These are phyloP conservation scores for Ranitomeya imitator DNA, from an alignment of 2,113 vertebrate genomes.

Conservation along the genomic window DNA sequence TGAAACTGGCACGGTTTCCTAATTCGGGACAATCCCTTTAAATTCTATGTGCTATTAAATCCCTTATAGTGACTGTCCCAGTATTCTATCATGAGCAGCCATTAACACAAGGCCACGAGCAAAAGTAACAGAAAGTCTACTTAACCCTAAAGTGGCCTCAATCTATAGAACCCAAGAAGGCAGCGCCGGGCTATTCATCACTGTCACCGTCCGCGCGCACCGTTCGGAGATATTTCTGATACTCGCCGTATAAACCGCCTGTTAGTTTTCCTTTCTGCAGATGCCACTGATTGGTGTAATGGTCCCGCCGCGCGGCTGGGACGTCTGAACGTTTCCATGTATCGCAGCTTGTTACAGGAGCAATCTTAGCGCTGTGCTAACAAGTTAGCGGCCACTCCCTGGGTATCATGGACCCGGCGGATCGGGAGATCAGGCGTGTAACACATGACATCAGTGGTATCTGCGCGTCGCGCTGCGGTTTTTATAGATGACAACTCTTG, in stretches of 20 bases:
- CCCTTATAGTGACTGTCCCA: neutral
- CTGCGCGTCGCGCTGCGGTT: neutral
- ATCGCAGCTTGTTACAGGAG: neutral
- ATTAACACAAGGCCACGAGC: neutral
- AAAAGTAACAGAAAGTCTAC: neutral
- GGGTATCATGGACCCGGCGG: neutral
- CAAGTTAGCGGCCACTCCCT: conserved; percentile 26
- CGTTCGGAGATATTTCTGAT: neutral
- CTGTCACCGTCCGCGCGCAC: neutral
- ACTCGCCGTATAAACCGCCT: conserved; percentile 5
- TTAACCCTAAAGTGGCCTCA: neutral
- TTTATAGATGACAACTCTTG: neutral
- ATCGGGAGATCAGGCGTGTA: neutral
- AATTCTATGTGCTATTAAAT: neutral
- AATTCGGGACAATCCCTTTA: neutral
- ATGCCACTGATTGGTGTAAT: conserved; percentile 19
- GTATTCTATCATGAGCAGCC: neutral
- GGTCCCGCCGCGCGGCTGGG: neutral
- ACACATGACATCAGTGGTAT: conserved; percentile 6
- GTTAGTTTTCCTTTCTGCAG: conserved; percentile 14
- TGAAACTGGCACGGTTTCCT: too few species aligned
- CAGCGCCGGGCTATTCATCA: conserved; percentile 4
- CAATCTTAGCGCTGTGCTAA: conserved; percentile 9
- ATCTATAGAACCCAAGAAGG: neutral
- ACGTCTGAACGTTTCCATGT: neutral